Evolutionary conservation across 2,888 invertebrate genomes (phyloP), one percentile per base, ranked within the genome.

Genomic region (Drosophila stalkeri): DNA sequence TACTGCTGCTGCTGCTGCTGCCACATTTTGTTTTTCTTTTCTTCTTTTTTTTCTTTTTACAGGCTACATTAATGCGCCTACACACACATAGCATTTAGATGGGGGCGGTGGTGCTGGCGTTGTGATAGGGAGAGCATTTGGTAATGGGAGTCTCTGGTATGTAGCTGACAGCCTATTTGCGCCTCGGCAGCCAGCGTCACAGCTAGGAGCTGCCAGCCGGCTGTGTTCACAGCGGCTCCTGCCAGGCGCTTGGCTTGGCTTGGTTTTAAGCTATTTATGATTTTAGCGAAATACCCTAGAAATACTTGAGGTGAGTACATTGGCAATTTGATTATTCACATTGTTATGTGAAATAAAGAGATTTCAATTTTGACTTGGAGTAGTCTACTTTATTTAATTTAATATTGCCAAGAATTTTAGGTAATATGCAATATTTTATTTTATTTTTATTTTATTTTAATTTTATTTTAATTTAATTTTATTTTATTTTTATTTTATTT

Each of bases 181-280:
- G 89, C 77, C 84, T 81, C 66, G 66, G 35, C 82, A 66, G 68
- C 54, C 63, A 60, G 54, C 77, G 73, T 43, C 64, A 47, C 69
- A 37, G 55, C 61, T 51, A 61, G 71, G 51, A 33, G 51, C 33
- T 60, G 64, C 37, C 82, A 65, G 65, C 52, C 39, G 51, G 64
- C 67, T 23, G 27, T 47, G 87, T 80, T n/a, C 86, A 82, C 87
- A 31, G 49, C 33, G 87, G 85, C 86, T 87, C 89, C 86, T 84
- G 85, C 57, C 77, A 76, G 88, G 79, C 89, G 86, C 60, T 46
- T 16, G 46, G 1, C 8, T 23, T 73, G 82, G 70, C 75, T 85
- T 75, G 65, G 64, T 69, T 84, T 80, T 72, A 77, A 82, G 88
- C 86, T 87, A 89, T 87, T 87, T 87, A 89, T 82, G 89, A 87